Percentiles rank a stretch among this genome's conserved stretches.
Evolutionary conservation across 2,888 invertebrate genomes (phyloP).

Genomic region (Allolobophora icterica): DNA sequence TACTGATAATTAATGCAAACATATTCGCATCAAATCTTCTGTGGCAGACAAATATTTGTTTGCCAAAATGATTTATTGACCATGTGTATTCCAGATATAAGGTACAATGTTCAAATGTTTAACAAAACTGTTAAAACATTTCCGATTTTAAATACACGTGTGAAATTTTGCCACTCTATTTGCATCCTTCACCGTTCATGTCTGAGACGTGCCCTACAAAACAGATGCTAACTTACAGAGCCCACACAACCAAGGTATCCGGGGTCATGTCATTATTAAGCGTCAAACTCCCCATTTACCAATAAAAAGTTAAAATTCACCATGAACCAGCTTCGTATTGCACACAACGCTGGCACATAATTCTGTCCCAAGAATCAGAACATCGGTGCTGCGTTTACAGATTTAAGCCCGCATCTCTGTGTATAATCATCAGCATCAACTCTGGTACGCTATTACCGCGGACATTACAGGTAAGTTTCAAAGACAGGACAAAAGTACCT

Average conservation of each 20-base stretch:
- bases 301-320: not conserved
- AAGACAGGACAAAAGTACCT: constrained; percentile 38
- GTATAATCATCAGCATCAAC: not conserved
- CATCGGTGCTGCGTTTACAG: not conserved
- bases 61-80: not conserved
- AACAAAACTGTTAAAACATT: not conserved
- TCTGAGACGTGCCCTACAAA: not conserved
- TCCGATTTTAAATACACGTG: too few relatives aligned
- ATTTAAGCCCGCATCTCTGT: not conserved
- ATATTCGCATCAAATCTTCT: not conserved
- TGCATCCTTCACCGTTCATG: not conserved
- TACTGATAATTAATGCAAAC: not conserved
- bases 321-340: too few relatives aligned
- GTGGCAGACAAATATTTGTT: not conserved
- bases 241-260: not conserved
- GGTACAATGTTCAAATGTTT: not conserved
- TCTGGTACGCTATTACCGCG: not conserved
- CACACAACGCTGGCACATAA: not conserved
- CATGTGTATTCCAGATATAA: not conserved
- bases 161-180: not conserved
- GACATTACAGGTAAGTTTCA: not conserved
- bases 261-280: not conserved
- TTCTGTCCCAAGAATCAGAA: not conserved
- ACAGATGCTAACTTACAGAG: not conserved
- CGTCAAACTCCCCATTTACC: not conserved